These are phyloP conservation scores for Alexandromys fortis DNA, from an alignment of 2,113 vertebrate genomes.

Conservation along the genomic window DNA sequence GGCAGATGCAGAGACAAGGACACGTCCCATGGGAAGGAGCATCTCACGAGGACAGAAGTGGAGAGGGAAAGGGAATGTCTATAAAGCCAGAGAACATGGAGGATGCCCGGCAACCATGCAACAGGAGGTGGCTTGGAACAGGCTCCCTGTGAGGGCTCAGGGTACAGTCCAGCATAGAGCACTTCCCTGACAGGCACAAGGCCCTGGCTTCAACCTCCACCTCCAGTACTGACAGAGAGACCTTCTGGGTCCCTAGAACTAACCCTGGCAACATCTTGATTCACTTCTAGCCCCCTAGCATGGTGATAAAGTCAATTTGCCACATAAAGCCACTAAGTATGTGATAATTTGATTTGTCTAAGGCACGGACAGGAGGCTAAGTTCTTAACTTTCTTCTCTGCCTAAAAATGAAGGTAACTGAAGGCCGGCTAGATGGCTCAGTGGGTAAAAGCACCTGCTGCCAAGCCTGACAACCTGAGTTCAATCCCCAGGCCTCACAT, in stretches of 20 bases:
- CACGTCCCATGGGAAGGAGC: background rate
- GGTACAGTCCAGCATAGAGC: background rate
- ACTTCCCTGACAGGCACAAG: background rate
- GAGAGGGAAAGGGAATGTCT: background rate
- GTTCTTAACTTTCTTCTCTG: background rate
- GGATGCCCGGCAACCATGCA: background rate
- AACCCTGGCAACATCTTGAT: background rate
- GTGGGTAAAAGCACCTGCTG: background rate
- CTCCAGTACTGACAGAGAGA: background rate
- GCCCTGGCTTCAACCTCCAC: background rate
- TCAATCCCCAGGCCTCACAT: background rate
- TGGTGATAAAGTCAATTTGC: conserved; percentile 15
- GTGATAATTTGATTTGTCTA: background rate
- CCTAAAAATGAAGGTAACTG: background rate
- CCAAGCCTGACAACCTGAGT: background rate
- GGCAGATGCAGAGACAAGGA: background rate
- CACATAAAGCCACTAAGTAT: background rate
- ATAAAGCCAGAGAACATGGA: background rate
- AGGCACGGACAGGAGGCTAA: background rate
- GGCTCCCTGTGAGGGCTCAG: background rate
- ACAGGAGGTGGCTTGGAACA: background rate
- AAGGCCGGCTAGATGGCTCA: background rate
- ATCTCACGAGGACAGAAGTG: background rate
- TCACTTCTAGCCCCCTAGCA: background rate
- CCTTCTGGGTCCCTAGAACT: background rate